Evolutionary conservation across 2,113 vertebrate species (phyloP), one percentile per base, ranked within the genome.

Genomic region (Gobio gobio): DNA sequence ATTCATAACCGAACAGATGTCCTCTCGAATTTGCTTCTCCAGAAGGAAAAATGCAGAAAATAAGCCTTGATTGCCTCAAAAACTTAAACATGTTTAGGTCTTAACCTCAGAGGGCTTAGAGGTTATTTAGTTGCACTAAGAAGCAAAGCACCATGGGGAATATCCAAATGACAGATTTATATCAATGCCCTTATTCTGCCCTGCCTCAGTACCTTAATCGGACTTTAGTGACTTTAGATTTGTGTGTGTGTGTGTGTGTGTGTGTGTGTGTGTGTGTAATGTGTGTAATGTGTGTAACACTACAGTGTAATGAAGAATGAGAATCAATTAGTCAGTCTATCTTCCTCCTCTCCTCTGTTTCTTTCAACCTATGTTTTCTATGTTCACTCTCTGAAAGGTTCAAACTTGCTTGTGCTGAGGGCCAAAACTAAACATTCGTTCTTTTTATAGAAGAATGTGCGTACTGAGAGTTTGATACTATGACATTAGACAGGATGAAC

Each of bases 1-100:
- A 97, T 97, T 98, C 97, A 98, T 98, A 97, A 97, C 95, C 94
- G 96, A 97, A 96, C 96, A 98, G 97, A 98, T 98, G 97, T 98
- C 96, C 97, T 96, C 94, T 95, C 94, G 96, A 96, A 96, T 96
- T 95, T 88, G 85, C 93, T 95, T 94, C 94, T 96, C 92, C 95
- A 91, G 91, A 94, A 96, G 93, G 89, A 92, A 95, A 93, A 95
- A 92, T 51, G 22, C 86, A 66, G 92, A 91, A 88, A 87, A 87
- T 82, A 89, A 89, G 91, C 90, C 85, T 90, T 90, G 94, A 94
- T 96, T 95, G 95, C 95, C 94, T 95, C 94, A 94, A 96, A 95
- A 96, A 96, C 45, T 79, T 86, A 74, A 90, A 91, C 81, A 93
- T 94, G 93, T 93, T 89, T 93, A 94, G 92, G 93, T 94, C 91